phyloP scores from a whole-genome alignment of 1,140 invertebrate species.

The Hydropsyche tenuis region DNA sequence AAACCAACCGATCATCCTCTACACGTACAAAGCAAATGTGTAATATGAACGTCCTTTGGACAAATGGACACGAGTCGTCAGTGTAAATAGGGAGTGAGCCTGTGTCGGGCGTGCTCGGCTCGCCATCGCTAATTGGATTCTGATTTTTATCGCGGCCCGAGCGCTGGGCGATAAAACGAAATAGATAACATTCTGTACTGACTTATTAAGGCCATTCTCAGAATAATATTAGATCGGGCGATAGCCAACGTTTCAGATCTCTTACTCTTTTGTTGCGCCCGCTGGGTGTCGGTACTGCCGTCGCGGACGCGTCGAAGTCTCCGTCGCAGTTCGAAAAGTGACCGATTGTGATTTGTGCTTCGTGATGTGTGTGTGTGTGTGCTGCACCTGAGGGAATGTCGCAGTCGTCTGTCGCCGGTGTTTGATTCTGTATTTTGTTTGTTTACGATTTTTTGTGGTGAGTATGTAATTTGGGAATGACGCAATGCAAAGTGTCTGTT shows the following conservation, averaged over 20 bases:
- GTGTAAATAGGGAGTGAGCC: not conserved
- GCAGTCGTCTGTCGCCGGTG: too few species aligned
- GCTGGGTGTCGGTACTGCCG: slow-evolving; percentile 28
- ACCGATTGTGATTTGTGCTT: not conserved
- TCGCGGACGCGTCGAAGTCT: not conserved
- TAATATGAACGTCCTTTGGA: too few species aligned
- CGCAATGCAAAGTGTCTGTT: too few species aligned
- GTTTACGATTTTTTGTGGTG: too few species aligned
- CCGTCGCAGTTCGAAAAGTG: not conserved
- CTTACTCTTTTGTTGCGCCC: slow-evolving; percentile 49
- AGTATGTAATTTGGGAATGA: too few species aligned
- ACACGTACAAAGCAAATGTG: too few species aligned
- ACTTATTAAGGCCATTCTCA: slow-evolving; percentile 66
- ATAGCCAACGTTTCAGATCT: slow-evolving; percentile 54
- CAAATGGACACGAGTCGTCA: too few species aligned
- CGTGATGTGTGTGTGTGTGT: not conserved
- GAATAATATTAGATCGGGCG: slow-evolving; percentile 65
- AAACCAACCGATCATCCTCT: not conserved
- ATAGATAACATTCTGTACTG: slow-evolving; percentile 66
- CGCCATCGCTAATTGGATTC: slow-evolving; percentile 61
- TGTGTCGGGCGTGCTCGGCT: slow-evolving; percentile 8
- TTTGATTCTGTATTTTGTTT: too few species aligned
- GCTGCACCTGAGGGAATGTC: too few species aligned
- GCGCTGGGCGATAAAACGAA: slow-evolving; percentile 60
- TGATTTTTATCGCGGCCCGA: slow-evolving; percentile 58